A percentile compares a stretch with the other conserved stretches of the same genome.
phyloP scores from a whole-genome alignment of 2,797 vertebrate species.

The Okamejei kenojei region DNA sequence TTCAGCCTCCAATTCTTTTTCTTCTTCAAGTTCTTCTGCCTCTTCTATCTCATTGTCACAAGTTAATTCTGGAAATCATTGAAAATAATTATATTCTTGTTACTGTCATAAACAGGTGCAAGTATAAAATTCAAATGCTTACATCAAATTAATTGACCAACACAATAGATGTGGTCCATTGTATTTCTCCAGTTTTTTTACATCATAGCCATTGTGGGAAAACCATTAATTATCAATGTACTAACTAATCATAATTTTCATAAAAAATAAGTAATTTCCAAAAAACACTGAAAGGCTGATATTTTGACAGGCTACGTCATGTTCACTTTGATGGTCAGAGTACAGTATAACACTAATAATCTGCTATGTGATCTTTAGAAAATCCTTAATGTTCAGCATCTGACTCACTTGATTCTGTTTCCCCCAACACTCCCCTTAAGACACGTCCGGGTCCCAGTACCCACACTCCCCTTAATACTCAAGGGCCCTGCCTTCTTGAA shows the following conservation, averaged over 20 bases:
- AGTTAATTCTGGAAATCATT: conserved; percentile 46
- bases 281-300: no score
- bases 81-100: conserved; percentile 37
- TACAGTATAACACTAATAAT: no score
- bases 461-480: no score
- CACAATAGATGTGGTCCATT: neutral
- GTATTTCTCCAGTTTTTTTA: neutral
- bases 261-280: no score
- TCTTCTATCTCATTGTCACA: conserved; percentile 52
- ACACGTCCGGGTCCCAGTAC: no score
- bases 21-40: conserved; percentile 56
- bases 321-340: neutral
- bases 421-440: no score
- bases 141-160: neutral
- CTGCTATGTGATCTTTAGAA: no score
- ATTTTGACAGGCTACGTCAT: neutral
- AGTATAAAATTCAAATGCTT: neutral
- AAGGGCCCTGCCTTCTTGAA: no score
- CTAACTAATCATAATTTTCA: neutral
- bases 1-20: conserved; percentile 63
- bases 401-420: no score
- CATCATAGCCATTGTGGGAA: neutral
- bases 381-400: no score
- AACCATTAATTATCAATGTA: neutral
- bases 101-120: neutral